phyloP scores from a whole-genome alignment of 2,888 invertebrate species.

The Euspilapteryx auroguttella region DNA sequence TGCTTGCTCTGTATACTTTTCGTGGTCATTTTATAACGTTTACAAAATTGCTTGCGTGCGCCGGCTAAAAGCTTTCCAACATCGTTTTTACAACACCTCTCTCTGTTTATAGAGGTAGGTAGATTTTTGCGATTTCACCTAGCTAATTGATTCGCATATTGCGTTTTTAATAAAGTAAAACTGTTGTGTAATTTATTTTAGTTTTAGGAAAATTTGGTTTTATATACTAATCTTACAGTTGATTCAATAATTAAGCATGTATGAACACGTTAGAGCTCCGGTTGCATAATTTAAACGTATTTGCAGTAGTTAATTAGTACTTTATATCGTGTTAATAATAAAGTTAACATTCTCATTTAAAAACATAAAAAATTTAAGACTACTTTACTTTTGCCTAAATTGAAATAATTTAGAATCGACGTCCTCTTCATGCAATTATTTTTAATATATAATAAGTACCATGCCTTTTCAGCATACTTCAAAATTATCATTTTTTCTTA shows the following conservation, averaged over 20 bases:
- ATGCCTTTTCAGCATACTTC: too few relatives aligned
- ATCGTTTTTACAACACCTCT: slow-evolving; percentile 13
- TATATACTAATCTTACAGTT: slow-evolving; percentile 41
- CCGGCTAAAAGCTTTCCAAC: slow-evolving; percentile 20
- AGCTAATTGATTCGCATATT: not conserved
- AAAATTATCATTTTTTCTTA: too few relatives aligned
- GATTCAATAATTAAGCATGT: slow-evolving; percentile 60
- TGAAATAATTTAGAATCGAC: too few relatives aligned
- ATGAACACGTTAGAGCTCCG: slow-evolving; percentile 53
- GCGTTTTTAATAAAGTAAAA: too few relatives aligned
- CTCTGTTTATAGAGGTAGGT: slow-evolving; percentile 7
- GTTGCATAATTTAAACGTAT: too few relatives aligned
- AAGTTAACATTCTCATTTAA: too few relatives aligned
- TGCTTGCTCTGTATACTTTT: slow-evolving; percentile 50
- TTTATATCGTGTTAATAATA: too few relatives aligned
- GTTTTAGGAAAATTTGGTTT: slow-evolving; percentile 1
- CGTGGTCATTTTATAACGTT: slow-evolving; percentile 50
- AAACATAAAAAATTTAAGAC: too few relatives aligned
- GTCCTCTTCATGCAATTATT: too few relatives aligned
- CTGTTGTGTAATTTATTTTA: not conserved
- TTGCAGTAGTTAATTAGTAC: too few relatives aligned
- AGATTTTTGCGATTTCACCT: slow-evolving; percentile 5
- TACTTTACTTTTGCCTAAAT: too few relatives aligned
- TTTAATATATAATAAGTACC: too few relatives aligned
- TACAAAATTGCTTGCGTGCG: slow-evolving; percentile 43